phyloP scores from a whole-genome alignment of 2,797 vertebrate species.

The Artibeus lituratus region DNA sequence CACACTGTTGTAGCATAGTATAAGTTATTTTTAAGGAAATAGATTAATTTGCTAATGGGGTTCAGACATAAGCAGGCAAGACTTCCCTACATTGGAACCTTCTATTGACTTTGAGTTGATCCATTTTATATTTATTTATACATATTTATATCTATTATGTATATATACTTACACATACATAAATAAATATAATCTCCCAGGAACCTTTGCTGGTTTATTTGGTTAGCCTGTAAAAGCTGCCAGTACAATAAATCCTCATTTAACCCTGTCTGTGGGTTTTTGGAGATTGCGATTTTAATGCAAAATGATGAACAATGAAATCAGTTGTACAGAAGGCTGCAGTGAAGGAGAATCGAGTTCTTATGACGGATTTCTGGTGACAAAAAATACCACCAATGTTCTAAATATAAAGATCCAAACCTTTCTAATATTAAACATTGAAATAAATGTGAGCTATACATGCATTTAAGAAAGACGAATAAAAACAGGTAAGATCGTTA shows the following conservation, averaged over 20 bases:
- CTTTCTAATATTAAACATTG: neutral
- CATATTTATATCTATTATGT: too few relatives aligned
- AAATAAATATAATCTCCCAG: neutral
- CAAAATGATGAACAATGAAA: neutral
- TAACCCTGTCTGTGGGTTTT: neutral
- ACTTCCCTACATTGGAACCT: neutral
- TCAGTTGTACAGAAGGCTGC: neutral
- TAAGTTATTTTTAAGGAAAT: slow-evolving; percentile 19
- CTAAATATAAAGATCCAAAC: neutral
- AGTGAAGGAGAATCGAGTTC: neutral
- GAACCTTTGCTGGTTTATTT: neutral
- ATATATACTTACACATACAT: neutral
- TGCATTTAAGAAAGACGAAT: neutral
- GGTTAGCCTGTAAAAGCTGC: neutral
- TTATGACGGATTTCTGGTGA: neutral
- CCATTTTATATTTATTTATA: neutral
- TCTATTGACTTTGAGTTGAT: slow-evolving; percentile 17
- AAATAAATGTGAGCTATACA: neutral
- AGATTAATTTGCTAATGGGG: neutral
- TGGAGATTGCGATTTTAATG: neutral
- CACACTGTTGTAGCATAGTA: neutral
- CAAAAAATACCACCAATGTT: neutral
- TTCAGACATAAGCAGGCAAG: neutral
- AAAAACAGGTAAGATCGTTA: neutral
- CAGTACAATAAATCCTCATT: neutral